Conservation (phyloP, 2,113 vertebrate species). For the Orthochromis indermauri region DNA sequence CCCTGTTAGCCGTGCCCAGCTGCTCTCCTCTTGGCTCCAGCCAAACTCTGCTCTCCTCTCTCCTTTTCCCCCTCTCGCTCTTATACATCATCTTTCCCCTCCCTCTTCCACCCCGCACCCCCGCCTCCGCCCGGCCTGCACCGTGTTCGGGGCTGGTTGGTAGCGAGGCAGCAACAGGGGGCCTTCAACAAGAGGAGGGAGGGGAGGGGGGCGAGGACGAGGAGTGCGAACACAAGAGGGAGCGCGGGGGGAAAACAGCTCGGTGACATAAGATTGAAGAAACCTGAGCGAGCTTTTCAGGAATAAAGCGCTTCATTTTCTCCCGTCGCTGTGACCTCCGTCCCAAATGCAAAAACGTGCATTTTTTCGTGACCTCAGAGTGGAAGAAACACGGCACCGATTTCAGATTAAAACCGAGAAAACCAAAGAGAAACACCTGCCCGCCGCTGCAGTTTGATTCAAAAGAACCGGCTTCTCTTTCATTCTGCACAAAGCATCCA, state of each 20-base stretch:
- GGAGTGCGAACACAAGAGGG: conserved; percentile 7
- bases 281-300: background rate
- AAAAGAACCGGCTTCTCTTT: conserved; percentile 25
- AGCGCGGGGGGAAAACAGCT: background rate
- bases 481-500: conserved; percentile 51
- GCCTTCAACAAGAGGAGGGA: conserved; percentile 44
- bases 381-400: background rate
- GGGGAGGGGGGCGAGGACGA: conserved; percentile 10
- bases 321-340: accelerated
- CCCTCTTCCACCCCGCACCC: background rate
- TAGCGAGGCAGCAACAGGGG: conserved; percentile 76
- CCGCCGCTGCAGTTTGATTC: conserved; percentile 23
- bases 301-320: background rate
- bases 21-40: conserved; percentile 95
- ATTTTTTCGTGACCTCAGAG: background rate
- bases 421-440: conserved; percentile 4
- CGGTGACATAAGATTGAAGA: background rate
- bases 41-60: conserved; percentile 84
- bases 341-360: background rate
- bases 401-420: background rate
- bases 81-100: conserved; percentile 8
- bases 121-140: background rate
- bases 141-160: conserved; percentile 68
- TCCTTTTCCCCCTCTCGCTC: conserved; percentile 8
- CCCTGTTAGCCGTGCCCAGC: conserved; percentile 99